Base-by-base conservation (phyloP, 2,113 vertebrate species). In the Leuciscus idus region DNA sequence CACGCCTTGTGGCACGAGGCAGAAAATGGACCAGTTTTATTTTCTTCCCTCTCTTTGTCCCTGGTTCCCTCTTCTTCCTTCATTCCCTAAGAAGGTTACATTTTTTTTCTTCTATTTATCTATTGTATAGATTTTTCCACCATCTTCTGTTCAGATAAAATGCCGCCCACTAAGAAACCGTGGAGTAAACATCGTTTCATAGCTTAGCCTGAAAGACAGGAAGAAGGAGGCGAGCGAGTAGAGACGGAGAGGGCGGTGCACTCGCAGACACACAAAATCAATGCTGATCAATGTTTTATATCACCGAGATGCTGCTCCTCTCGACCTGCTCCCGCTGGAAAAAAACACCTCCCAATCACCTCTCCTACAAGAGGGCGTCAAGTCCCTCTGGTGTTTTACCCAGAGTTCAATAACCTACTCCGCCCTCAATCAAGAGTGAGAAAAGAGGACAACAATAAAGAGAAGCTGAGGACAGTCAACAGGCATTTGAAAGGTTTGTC, bases 211-310 rank as follows among this genome's bases (percentile, higher is more conserved):
- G 81, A 76, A 82, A 85, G 13, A 26, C 23, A 23, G 55, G 73
- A 73, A 86, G 79, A 64, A 86, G 79, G 79, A 82, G 86, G 84
- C 50, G 61, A 43, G 72, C 13, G 17, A 66, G 28, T 68, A 57
- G 79, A 83, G 84, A 86, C 73, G 7, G 77, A 87, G 84, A 82
- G 72, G 76, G 62, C 43, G 23, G 86, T 48, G 23, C 81, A 73
- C 82, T 68, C n/a, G 36, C 86, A 85, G 90, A 89, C 89, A 81
- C 87, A 86, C 87, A 88, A 91, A 91, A 91, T 91, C 90, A 87
- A 91, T 90, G 84, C 85, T 88, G 88, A 89, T 91, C 90, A 88
- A 90, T 90, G 88, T 90, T 89, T 90, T 91, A 90, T 88, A 89
- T 89, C 88, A 89, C 77, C 72, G 50, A 89, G 85, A 86, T 28